Base-by-base conservation (phyloP, 1,140 invertebrate genomes). In the Cydia amplana region DNA sequence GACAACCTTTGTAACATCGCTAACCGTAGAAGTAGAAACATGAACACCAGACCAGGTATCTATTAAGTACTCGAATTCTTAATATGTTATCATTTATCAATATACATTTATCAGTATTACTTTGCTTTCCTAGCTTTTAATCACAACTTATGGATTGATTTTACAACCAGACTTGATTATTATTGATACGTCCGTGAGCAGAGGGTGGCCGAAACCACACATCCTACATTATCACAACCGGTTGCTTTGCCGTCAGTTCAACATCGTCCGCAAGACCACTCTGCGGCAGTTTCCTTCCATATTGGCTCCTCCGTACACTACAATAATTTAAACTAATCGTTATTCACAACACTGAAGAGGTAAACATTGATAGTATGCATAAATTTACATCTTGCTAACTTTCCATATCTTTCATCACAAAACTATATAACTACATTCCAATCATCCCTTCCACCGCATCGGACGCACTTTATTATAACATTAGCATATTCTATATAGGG, bases 261-360 rank as follows among this genome's bases (percentile, higher is more conserved):
- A 40, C 25, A 70, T 70, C 46, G 43, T 51, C 43, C 72, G 25
- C 43, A 25, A 23, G 4, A 43, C 43, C 25, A 46, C 72, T 43
- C 51, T 74, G 63, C 73, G 60, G 70, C 85, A 88, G 87, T 84
- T 89, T 88, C 78, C 79, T 77, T 85, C 63, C 72, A 67, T 73
- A 16, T 73, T 46, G 16, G 25, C 72, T 23, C 72, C 79, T 46
- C 73, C 72, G 72, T 74, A 73, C 78, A 55, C 70, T 75, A 81
- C 83, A 81, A 78, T 84, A 80, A 78, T 75, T 83, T 80, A 82
- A 78, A 80, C 77, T 87, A 88, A 79, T 40, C 76, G 80, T 83
- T 85, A 90, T 87, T 92, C 91, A 91, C 91, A 92, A 92, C 91
- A 91, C 91, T 85, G 85, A 84, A 89, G 91, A 92, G 89, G 89